Evolutionary conservation across 2,888 invertebrate genomes (phyloP), one percentile per base, ranked within the genome.

Genomic region (Phalera bucephala): DNA sequence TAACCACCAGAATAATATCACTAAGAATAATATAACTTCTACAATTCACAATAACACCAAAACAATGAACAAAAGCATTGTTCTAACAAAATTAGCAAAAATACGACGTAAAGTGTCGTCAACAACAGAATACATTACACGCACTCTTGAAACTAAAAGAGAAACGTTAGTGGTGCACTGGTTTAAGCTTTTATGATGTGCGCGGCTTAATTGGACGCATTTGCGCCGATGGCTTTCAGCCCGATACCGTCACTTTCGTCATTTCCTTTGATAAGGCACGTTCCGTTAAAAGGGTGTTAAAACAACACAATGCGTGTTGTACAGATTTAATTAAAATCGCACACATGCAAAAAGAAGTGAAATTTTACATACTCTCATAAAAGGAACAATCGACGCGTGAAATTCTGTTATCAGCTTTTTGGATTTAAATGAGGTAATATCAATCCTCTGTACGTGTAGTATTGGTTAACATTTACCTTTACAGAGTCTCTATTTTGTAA

Each of bases 181-280:
- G 55, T 67, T 10, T 61, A 56, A 52, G 60, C 57, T 50, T 67
- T 60, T 56, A 57, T 62, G 59, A 61, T 59, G 64, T 63, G 55
- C 50, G 45, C 50, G 42, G 56, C 63, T 58, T 78, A 80, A 79
- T 79, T 79, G 75, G 74, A 75, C 69, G 70, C 80, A 79, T 79
- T 84, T 72, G 73, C 68, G 63, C 67, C 68, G 71, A 79, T 76
- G 71, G 69, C 61, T 75, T 73, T 71, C 60, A 68, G 52, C 60
- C n/a, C 61, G 83, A 85, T 85, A 84, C 62, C 65, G 85, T 82
- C 85, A 79, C 61, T 74, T 70, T 67, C 76, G 80, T 78, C 80
- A 67, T 74, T 70, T 74, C 72, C 77, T 72, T 68, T 72, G 86
- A 86, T 86, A 85, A 80, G 71, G 68, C 76, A 80, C 77, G 79